A percentile compares a stretch with the other conserved stretches of the same genome.
phyloP scores from a whole-genome alignment of 2,888 invertebrate species.

The Thalpophila matura region DNA sequence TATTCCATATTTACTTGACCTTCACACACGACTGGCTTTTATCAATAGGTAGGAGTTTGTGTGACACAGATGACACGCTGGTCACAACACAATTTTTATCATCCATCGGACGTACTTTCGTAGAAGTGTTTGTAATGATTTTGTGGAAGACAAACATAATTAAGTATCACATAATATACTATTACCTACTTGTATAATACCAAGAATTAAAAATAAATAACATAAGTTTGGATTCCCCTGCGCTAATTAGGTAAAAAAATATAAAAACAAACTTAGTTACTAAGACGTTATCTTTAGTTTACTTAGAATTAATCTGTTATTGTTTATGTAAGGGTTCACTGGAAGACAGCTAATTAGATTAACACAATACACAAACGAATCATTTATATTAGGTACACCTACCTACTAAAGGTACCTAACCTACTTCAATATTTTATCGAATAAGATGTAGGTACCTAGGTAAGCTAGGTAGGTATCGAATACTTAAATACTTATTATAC shows the following conservation, averaged over 20 bases:
- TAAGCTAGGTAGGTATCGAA: no score
- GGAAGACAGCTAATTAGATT: conserved; percentile 22
- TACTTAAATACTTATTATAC: not conserved
- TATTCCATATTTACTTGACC: conserved; percentile 47
- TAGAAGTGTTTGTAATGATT: conserved; percentile 20
- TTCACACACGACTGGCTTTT: conserved; percentile 37
- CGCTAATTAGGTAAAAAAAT: not conserved
- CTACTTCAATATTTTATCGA: no score
- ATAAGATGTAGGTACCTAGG: no score
- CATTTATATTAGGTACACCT: no score
- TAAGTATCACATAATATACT: no score
- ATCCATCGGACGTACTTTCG: conserved; percentile 25
- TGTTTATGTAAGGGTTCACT: conserved; percentile 24
- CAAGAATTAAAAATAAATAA: conserved; percentile 9
- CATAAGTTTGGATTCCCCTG: not conserved
- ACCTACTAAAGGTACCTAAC: no score
- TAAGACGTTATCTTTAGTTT: conserved; percentile 13
- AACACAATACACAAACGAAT: conserved; percentile 11
- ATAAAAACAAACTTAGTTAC: conserved; percentile 3
- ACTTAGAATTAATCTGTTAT: conserved; percentile 26
- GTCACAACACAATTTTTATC: conserved; percentile 22
- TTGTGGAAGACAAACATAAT: not conserved
- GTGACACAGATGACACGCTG: not conserved
- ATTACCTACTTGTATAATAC: not conserved
- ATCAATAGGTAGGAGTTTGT: conserved; percentile 28